phyloP scores from a whole-genome alignment of 2,888 invertebrate species.

The Stegana nigrithorax region DNA sequence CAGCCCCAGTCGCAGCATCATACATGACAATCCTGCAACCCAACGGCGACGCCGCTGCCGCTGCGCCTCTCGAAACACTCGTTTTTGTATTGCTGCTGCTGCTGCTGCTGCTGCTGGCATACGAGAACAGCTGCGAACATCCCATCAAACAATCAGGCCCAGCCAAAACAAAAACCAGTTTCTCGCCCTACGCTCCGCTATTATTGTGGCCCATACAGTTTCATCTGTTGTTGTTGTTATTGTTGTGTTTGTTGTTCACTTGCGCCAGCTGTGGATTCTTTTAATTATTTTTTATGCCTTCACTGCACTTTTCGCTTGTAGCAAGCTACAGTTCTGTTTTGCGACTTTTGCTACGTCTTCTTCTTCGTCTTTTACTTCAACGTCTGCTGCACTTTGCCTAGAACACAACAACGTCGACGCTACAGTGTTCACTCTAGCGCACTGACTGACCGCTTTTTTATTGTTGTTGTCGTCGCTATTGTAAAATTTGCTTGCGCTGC shows the following conservation, averaged over 20 bases:
- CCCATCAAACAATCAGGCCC: too few relatives aligned
- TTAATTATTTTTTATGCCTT: conserved; percentile 27
- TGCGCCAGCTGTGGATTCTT: conserved; percentile 28
- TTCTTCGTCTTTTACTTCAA: not conserved
- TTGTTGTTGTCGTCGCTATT: not conserved
- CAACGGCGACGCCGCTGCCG: too few relatives aligned
- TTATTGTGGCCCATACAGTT: not conserved
- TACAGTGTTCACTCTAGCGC: too few relatives aligned
- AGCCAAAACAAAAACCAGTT: conserved; percentile 52
- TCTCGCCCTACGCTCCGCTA: conserved; percentile 33
- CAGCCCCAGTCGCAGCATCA: too few relatives aligned
- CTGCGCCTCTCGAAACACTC: too few relatives aligned
- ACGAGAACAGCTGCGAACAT: too few relatives aligned
- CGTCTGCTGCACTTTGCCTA: not conserved
- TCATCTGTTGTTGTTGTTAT: conserved; percentile 13
- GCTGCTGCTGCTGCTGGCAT: too few relatives aligned
- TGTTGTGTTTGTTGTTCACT: conserved; percentile 31
- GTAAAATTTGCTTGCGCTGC: too few relatives aligned
- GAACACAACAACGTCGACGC: too few relatives aligned
- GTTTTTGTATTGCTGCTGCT: too few relatives aligned
- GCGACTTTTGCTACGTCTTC: not conserved
- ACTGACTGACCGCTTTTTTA: not conserved
- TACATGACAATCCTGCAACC: too few relatives aligned
- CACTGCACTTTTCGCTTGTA: conserved; percentile 23
- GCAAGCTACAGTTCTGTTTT: conserved; percentile 3